Evolutionary conservation across 2,113 vertebrate species (phyloP).

Genomic region (Rafetus swinhoei): DNA sequence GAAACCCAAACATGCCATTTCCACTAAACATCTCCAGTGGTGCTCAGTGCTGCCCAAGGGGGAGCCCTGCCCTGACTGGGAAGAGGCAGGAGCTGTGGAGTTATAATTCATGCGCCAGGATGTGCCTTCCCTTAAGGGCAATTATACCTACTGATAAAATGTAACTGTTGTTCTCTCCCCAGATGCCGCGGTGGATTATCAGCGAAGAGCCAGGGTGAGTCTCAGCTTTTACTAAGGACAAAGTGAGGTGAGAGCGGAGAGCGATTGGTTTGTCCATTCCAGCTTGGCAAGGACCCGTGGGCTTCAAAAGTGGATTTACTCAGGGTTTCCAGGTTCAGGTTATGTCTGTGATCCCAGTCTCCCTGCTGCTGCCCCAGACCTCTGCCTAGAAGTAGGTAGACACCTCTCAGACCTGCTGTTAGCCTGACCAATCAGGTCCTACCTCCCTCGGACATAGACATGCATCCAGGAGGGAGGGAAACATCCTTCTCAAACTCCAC

Average conservation of each 20-base stretch:
- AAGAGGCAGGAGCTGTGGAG: background rate
- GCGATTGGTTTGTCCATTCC: background rate
- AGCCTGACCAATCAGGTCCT: background rate
- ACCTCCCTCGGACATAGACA: no score
- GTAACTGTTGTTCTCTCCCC: background rate
- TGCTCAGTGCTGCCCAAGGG: no score
- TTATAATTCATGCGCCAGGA: background rate
- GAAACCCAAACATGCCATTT: no score
- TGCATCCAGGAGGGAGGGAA: no score
- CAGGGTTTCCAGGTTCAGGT: no score
- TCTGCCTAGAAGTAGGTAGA: no score
- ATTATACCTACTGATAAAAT: background rate
- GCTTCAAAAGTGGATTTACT: background rate
- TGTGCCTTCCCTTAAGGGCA: background rate
- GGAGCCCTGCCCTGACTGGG: no score
- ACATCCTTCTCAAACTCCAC: no score
- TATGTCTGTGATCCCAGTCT: no score
- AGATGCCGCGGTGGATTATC: background rate
- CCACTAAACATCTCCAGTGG: no score
- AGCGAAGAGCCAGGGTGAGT: background rate
- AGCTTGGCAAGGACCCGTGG: fast-evolving
- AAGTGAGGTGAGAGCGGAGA: background rate
- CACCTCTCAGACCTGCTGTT: background rate
- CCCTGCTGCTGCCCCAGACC: no score
- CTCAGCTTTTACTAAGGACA: background rate